phyloP scores from a whole-genome alignment of 2,888 invertebrate genomes.

The Dicyrtomina minuta region DNA sequence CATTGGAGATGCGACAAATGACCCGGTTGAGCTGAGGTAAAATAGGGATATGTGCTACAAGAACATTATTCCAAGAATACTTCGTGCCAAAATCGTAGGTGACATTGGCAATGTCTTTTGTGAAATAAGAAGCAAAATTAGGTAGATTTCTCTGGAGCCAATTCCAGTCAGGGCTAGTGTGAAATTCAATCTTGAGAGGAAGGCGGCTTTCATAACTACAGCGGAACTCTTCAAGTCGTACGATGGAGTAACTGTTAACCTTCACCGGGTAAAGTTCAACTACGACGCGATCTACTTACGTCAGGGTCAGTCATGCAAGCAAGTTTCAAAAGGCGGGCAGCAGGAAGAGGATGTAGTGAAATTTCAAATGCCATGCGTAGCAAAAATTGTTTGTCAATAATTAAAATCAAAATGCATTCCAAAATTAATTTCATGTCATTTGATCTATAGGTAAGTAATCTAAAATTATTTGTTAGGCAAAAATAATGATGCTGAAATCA shows the following conservation, averaged over 20 bases:
- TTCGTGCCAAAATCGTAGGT: conserved; percentile 26
- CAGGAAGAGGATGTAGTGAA: conserved; percentile 2
- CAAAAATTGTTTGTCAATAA: neutral
- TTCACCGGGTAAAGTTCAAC: conserved; percentile 61
- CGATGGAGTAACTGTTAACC: conserved; percentile 57
- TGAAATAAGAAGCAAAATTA: neutral
- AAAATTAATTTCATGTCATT: too few species aligned
- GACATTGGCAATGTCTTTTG: neutral
- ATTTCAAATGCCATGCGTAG: neutral
- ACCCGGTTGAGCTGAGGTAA: conserved; percentile 55
- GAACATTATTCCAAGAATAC: conserved; percentile 37
- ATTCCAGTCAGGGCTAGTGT: conserved; percentile 45
- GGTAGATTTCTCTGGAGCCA: conserved; percentile 36
- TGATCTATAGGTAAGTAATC: too few species aligned
- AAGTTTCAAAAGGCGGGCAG: conserved; percentile 1
- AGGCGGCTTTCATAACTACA: conserved; percentile 61
- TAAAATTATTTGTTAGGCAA: too few species aligned
- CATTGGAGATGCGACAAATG: conserved; percentile 56
- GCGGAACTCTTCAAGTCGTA: conserved; percentile 58
- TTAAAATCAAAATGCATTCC: neutral
- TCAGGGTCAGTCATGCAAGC: conserved; percentile 53
- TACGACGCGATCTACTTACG: conserved; percentile 57
- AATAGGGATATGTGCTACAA: conserved; percentile 47
- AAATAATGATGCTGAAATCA: too few species aligned
- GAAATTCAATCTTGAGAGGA: conserved; percentile 57